phyloP scores from a whole-genome alignment of 1,140 invertebrate species.

The Drosophila parabipectinata region DNA sequence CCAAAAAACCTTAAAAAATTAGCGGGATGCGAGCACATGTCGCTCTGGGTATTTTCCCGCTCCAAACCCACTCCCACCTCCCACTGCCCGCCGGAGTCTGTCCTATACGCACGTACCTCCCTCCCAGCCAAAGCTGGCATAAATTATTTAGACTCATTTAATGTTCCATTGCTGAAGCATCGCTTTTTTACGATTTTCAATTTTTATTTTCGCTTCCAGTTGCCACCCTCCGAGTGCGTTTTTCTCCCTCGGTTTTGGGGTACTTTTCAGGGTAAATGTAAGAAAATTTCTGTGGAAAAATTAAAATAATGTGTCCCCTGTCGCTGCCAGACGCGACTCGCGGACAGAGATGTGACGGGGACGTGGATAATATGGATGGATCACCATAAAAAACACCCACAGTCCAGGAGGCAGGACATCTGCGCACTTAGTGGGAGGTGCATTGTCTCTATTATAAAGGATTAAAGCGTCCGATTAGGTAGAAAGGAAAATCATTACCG shows the following conservation, averaged over 20 bases:
- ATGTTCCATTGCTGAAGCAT: conserved; percentile 57
- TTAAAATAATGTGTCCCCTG: conserved; percentile 83
- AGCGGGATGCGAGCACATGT: conserved; percentile 69
- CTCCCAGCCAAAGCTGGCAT: conserved; percentile 49
- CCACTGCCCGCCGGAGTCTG: not conserved
- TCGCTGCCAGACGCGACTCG: conserved; percentile 68
- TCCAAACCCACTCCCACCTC: conserved; percentile 4
- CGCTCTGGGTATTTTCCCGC: conserved; percentile 20
- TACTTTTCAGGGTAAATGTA: conserved; percentile 61
- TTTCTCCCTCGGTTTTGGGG: conserved; percentile 46
- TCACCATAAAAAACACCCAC: not conserved
- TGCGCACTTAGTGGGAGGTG: not conserved
- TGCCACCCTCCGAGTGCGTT: conserved; percentile 60
- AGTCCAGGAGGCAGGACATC: not conserved
- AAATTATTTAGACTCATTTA: conserved; percentile 82
- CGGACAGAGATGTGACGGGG: conserved; percentile 1
- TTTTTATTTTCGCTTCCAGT: conserved; percentile 63
- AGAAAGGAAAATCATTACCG: not conserved
- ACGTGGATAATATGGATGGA: conserved; percentile 2
- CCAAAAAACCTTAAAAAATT: conserved; percentile 69
- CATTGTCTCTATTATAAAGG: not conserved
- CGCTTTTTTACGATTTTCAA: conserved; percentile 74
- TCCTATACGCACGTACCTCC: conserved; percentile 18
- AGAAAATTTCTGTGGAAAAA: conserved; percentile 61
- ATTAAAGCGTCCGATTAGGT: not conserved